Evolutionary conservation across 2,113 vertebrate species (phyloP), one percentile per base, ranked within the genome.

Genomic region (Malaclemys terrapin): DNA sequence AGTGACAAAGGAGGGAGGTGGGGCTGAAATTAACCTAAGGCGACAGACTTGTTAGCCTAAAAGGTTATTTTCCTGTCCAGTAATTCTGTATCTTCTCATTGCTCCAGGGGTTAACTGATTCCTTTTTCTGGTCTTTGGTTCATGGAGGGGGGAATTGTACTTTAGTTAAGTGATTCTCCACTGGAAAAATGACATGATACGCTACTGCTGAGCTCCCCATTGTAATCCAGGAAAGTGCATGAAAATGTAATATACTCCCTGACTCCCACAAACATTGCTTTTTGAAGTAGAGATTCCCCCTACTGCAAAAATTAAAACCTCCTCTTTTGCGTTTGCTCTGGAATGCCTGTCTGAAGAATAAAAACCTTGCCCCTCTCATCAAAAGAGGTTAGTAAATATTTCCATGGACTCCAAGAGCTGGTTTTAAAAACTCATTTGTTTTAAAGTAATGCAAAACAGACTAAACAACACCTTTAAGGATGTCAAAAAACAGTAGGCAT

Each of bases 391-490:
- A 91, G 85, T 86, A 93, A 97, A 95, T 62, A 91, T 91, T 89
- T 89, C 85, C 62, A 69, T 56, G 80, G 82, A 83, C 75, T 94
- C 85, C 56, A 75, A 94, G 35, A 95, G 31, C 54, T 69, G 42
- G 1, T 88, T 95, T 93, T 89, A 90, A 87, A 87, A 20, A 79
- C 53, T 91, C 57, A 50, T 89, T 96, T 94, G 79, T 81, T 97
- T 95, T 91, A 47, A 81, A 95, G 38, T 89, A 97, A 97, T 93
- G 95, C 79, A 95, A 90, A 91, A 82, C 93, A 96, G 89, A 88
- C 94, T 92, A 87, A 95, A 94, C 53, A 94, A 89, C 96, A 97
- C 97, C 97, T 97, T 96, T 91, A 95, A 94, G 90, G 65, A 96
- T 90, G 90, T 96, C 93, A 95, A 89, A 94, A 95, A 35, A 0